A percentile compares a stretch with the other conserved stretches of the same genome.
Evolutionary conservation across 2,113 vertebrate genomes (phyloP).

Genomic region (Noturus placidus): DNA sequence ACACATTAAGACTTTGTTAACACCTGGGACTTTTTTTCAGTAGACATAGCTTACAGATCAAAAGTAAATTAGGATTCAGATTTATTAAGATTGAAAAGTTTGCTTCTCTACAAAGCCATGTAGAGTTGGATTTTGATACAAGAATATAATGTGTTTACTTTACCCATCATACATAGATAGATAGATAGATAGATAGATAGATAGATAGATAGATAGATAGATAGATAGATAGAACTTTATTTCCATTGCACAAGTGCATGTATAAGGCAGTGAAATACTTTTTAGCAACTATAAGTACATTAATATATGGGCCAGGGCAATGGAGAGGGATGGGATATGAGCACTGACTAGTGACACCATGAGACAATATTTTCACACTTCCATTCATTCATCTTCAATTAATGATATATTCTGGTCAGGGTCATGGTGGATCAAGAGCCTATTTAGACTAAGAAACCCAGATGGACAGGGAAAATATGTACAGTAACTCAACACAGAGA

Average conservation of each 20-base stretch:
- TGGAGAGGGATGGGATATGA: not conserved
- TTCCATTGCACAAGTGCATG: too few species aligned
- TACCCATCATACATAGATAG: not conserved
- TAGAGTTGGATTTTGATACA: not conserved
- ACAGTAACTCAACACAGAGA: not conserved
- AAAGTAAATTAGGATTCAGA: not conserved
- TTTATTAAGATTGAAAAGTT: not conserved
- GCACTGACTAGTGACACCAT: not conserved
- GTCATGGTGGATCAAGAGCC: not conserved
- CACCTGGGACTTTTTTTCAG: not conserved
- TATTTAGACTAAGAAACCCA: not conserved
- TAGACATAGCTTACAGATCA: not conserved
- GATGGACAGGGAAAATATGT: not conserved
- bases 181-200: not conserved
- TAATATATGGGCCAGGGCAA: not conserved
- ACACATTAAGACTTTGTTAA: not conserved
- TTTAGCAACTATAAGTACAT: not conserved
- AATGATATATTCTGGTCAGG: not conserved
- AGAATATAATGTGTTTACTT: not conserved
- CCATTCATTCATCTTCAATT: not conserved
- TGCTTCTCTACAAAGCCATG: not conserved
- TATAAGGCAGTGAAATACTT: too few species aligned
- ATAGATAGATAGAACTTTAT: not conserved
- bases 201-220: not conserved
- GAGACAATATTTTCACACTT: not conserved